Conservation (phyloP, 2,113 vertebrate genomes). For the Chloropsis cyanopogon region DNA sequence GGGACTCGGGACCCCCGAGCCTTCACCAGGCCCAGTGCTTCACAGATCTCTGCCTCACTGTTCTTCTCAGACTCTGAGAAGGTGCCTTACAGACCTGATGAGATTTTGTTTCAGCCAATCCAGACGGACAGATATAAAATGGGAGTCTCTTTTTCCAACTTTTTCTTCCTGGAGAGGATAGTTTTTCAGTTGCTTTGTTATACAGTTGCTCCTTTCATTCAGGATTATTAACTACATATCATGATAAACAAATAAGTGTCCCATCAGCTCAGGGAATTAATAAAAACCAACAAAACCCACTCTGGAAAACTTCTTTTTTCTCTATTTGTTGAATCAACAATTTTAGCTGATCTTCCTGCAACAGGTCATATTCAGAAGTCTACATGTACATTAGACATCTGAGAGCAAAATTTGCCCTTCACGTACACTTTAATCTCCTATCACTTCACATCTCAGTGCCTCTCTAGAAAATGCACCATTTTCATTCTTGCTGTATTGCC, state of each 20-base stretch:
- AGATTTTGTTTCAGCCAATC: not conserved
- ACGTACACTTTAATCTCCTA: not conserved
- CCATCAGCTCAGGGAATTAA: not conserved
- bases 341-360: not conserved
- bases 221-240: not conserved
- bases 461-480: constrained; percentile 15
- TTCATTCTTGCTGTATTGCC: constrained; percentile 12
- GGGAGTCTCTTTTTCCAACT: not conserved
- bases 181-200: not conserved
- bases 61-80: not conserved
- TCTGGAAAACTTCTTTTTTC: not conserved
- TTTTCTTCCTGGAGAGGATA: not conserved
- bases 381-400: not conserved
- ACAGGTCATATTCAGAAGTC: not conserved
- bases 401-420: not conserved
- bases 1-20: not conserved
- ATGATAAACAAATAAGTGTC: not conserved
- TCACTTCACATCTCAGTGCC: not conserved
- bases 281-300: not conserved
- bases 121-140: not conserved
- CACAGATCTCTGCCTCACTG: not conserved
- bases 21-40: not conserved
- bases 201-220: not conserved
- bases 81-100: not conserved
- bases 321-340: not conserved